Conservation (phyloP, 2,113 vertebrate genomes). For the Malurus alboscapulatus region DNA sequence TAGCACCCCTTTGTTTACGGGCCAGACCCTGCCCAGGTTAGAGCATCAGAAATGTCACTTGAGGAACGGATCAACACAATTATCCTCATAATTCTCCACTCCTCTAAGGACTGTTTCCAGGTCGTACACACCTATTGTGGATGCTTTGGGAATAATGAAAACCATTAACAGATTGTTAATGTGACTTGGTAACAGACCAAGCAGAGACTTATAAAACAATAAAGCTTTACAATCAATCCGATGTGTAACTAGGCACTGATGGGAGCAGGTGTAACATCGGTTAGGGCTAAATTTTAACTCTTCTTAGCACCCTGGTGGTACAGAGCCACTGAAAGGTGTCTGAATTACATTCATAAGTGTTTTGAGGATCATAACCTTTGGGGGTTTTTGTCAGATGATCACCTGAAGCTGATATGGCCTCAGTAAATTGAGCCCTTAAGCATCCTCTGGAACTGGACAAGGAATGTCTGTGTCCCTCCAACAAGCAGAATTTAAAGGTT, state of each 20-base stretch:
- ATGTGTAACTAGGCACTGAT: conserved; percentile 55
- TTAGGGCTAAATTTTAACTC: neutral
- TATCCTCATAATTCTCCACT: conserved; percentile 19
- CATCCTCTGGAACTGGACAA: neutral
- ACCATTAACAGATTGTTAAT: conserved; percentile 73
- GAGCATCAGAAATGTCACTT: conserved; percentile 36
- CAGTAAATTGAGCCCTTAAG: neutral
- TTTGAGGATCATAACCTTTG: neutral
- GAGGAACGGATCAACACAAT: conserved; percentile 39
- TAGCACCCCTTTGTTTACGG: neutral
- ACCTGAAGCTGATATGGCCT: neutral
- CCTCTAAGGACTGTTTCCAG: conserved; percentile 61
- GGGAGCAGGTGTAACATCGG: neutral
- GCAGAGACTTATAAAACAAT: conserved; percentile 64
- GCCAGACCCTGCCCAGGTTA: neutral
- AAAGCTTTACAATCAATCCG: conserved; percentile 68
- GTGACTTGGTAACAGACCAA: conserved; percentile 65
- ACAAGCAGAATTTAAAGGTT: neutral
- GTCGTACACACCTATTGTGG: conserved; percentile 56
- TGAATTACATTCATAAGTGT: neutral
- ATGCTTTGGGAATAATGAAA: conserved; percentile 68
- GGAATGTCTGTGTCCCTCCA: neutral
- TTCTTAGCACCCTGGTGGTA: neutral
- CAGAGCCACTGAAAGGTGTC: neutral
- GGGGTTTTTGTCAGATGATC: neutral